Percentiles rank a stretch among this genome's conserved stretches.
Conservation (phyloP, 2,113 vertebrate genomes). For the Bos javanicus region DNA sequence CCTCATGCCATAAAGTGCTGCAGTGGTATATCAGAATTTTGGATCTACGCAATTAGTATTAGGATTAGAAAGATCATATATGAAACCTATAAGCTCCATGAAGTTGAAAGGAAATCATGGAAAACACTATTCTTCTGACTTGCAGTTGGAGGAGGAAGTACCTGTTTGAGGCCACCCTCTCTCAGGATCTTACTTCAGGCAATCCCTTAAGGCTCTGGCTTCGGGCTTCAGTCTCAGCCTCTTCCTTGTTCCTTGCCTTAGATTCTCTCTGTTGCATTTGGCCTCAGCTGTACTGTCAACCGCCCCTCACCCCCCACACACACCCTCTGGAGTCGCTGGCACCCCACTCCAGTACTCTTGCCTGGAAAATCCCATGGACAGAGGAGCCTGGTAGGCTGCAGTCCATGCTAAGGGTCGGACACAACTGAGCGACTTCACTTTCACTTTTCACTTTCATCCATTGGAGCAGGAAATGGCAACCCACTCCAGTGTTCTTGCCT, state of each 20-base stretch:
- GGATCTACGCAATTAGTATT: background rate
- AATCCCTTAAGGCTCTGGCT: background rate
- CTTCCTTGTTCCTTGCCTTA: background rate
- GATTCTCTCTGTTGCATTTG: background rate
- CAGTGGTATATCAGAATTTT: background rate
- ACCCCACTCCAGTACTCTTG: too few species aligned
- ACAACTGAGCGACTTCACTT: background rate
- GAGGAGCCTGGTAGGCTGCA: too few species aligned
- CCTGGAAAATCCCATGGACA: too few species aligned
- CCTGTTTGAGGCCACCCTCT: background rate
- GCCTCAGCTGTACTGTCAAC: too few species aligned
- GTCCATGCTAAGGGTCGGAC: too few species aligned
- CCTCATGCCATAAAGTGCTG: background rate
- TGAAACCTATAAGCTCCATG: background rate
- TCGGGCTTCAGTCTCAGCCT: background rate
- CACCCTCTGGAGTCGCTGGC: background rate
- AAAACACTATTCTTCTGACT: background rate
- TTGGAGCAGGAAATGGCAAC: too few species aligned
- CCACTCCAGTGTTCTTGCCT: too few species aligned
- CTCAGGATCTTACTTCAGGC: background rate
- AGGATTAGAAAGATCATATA: background rate
- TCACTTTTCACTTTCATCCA: too few species aligned
- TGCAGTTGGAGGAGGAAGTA: background rate
- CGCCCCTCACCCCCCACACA: fast-evolving
- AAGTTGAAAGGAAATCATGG: background rate